Conservation (phyloP, 2,113 vertebrate genomes). For the Corvus hawaiiensis region DNA sequence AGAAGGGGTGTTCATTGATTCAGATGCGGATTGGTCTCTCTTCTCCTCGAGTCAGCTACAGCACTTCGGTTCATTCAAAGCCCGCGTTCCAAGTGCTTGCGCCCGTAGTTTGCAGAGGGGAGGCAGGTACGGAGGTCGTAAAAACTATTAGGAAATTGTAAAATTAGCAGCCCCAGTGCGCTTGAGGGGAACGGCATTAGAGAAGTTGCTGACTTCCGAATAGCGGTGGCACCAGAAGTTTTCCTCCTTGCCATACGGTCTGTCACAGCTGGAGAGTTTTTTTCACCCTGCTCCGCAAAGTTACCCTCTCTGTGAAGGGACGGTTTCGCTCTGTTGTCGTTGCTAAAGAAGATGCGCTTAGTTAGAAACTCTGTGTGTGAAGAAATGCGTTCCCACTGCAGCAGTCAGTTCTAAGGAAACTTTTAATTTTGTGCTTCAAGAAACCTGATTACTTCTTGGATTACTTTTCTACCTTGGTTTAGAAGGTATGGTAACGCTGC, state of each 20-base stretch:
- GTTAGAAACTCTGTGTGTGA: neutral
- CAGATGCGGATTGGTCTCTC: neutral
- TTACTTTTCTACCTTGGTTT: slow-evolving; percentile 6
- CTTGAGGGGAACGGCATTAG: neutral
- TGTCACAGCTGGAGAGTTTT: neutral
- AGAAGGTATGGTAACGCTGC: neutral
- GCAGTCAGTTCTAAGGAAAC: neutral
- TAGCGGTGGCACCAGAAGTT: neutral
- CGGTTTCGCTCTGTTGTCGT: neutral
- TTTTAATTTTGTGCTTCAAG: slow-evolving; percentile 28
- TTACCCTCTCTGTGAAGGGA: neutral
- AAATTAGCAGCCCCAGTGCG: neutral
- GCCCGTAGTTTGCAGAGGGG: neutral
- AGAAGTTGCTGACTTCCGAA: neutral
- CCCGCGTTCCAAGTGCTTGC: neutral
- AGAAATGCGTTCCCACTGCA: neutral
- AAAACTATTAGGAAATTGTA: neutral
- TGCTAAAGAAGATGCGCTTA: neutral
- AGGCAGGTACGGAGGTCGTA: neutral
- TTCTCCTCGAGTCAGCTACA: neutral
- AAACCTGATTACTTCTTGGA: slow-evolving; percentile 6
- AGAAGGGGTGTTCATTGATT: neutral
- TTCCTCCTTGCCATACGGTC: neutral
- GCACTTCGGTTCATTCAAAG: neutral
- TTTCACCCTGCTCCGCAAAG: neutral